Evolutionary conservation across 2,113 vertebrate species (phyloP).

Genomic region (Myiozetetes cayanensis): DNA sequence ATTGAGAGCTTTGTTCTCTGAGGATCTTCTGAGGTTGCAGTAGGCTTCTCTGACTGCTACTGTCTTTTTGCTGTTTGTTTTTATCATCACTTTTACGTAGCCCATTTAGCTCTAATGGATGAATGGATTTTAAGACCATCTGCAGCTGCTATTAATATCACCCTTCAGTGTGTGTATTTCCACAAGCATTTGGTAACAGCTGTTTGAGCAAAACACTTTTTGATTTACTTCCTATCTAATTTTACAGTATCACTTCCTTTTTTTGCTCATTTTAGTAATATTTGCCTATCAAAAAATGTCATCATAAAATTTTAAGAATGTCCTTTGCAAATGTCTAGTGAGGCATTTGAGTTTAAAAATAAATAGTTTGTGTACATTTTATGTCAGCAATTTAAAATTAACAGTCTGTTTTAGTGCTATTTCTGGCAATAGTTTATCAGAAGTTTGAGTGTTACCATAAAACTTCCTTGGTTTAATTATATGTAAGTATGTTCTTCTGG

Average conservation of each 20-base stretch:
- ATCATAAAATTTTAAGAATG: background rate
- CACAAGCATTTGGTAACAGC: conserved; percentile 15
- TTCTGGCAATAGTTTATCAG: background rate
- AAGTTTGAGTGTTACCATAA: background rate
- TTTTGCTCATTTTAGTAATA: background rate
- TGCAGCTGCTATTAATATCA: conserved; percentile 42
- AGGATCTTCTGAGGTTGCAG: background rate
- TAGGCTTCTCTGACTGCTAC: background rate
- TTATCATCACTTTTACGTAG: background rate
- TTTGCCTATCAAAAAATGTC: background rate
- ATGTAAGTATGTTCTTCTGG: background rate
- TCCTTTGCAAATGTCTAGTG: background rate
- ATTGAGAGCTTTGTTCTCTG: background rate
- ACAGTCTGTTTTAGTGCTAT: background rate
- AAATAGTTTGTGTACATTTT: background rate
- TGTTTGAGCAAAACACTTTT: background rate
- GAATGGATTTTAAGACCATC: conserved; percentile 31
- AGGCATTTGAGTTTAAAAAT: background rate
- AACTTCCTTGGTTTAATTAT: background rate
- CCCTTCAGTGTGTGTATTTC: background rate
- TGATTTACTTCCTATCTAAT: conserved; percentile 3
- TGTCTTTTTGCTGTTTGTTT: background rate
- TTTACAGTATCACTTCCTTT: background rate
- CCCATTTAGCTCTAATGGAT: background rate
- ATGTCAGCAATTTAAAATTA: background rate